Conservation (phyloP, 2,888 invertebrate species). For the Calephelis perditalis region DNA sequence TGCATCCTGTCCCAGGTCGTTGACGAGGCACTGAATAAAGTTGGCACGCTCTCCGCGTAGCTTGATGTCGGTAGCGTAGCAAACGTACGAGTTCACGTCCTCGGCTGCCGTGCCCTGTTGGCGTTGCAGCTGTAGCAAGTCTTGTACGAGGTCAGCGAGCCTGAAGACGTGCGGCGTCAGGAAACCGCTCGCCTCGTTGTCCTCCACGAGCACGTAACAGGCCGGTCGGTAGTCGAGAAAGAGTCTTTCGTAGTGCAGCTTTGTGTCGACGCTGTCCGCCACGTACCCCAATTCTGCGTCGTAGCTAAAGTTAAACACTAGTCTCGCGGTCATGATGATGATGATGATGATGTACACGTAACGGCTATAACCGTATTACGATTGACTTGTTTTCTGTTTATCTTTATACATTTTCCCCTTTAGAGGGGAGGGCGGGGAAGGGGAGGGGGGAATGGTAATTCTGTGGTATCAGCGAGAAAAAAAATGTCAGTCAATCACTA, state of each 20-base stretch:
- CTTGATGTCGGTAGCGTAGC: constrained; percentile 12
- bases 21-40: constrained; percentile 14
- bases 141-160: constrained; percentile 10
- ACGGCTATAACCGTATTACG: not conserved
- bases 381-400: not conserved
- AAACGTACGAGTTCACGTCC: constrained; percentile 13
- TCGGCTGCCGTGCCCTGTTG: constrained; percentile 5
- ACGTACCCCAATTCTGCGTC: constrained; percentile 5
- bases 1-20: constrained; percentile 12
- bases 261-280: no score
- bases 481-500: constrained; percentile 1
- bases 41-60: constrained; percentile 13
- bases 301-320: constrained; percentile 15
- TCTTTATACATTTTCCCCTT: no score
- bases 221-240: constrained; percentile 14
- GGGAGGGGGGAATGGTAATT: no score
- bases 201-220: constrained; percentile 13
- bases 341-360: no score
- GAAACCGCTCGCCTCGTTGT: constrained; percentile 2
- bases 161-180: constrained; percentile 11
- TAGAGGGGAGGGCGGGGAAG: not conserved
- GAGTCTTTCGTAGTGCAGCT: not conserved
- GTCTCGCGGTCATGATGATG: constrained; percentile 13
- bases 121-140: constrained; percentile 10
- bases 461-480: not conserved